Evolutionary conservation across 2,797 vertebrate genomes (phyloP), one percentile per base, ranked within the genome.

Genomic region (Rhabdomys pumilio): DNA sequence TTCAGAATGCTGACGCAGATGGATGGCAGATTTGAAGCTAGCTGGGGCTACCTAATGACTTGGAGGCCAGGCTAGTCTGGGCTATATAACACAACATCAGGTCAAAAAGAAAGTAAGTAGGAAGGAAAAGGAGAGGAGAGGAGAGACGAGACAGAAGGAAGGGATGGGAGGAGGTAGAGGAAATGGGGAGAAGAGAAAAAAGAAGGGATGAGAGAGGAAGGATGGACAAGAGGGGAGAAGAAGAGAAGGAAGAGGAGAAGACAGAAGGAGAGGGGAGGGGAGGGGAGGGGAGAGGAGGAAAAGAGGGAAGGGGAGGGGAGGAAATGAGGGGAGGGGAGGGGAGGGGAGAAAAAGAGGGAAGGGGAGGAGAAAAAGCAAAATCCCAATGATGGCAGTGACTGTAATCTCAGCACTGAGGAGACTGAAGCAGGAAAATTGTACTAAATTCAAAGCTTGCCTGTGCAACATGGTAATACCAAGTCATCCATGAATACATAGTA

Each of bases 231-330:
- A 34, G 3, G 38, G 7, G 31, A 8, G n/a, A 41, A 26, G 20
- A 44, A 11, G 59, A 34, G 26, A 44, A 11, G 41, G 14, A 38
- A 44, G 10, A 24, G n/a, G 31, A 29, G 14, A 10, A 5, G 10
- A 53, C 26, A 22, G 29, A 73, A 9, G 17, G 34, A 29, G 12
- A 2, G 12, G 7, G 3, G 7, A 0, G 38, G 1, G 1, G 11
- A 26, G 3, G 9, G 22, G 34, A 15, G 17, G 0, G 34, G 38
- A 13, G 17, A 10, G 13, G 19, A 6, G 2, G 13, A 31, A 0
- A 77, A 8, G 12, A 77, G 9, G 20, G 38, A 7, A 29, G 3
- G 44, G 44, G 6, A 77, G 26, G 3, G 3, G 0, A 31, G 29
- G 10, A 10, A 26, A 15, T 5, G 13, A 15, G 17, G 11, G 8